These are phyloP conservation scores for Gopherus evgoodei DNA, from an alignment of 2,113 vertebrate species.

Conservation along the genomic window DNA sequence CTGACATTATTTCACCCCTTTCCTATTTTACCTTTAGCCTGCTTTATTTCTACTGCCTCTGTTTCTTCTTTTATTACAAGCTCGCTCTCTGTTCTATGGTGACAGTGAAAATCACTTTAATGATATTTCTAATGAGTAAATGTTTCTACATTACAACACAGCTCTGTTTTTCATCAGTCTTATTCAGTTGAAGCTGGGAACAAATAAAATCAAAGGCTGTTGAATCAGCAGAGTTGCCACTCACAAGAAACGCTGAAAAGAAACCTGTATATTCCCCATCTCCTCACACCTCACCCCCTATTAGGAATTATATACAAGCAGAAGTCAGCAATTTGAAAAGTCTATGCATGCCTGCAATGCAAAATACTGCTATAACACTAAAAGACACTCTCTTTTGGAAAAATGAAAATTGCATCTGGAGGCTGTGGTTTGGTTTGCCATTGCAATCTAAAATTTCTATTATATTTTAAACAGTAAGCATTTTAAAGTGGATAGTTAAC, in stretches of 20 bases:
- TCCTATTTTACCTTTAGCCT: not conserved
- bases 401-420: accelerated
- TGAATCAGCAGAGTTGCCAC: not conserved
- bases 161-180: not conserved
- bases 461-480: not conserved
- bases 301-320: not conserved
- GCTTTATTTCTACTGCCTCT: not conserved
- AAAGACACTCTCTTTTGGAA: not conserved
- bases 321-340: not conserved
- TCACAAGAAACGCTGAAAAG: not conserved
- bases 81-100: not conserved
- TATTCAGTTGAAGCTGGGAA: not conserved
- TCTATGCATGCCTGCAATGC: not conserved
- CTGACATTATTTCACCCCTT: not conserved
- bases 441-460: not conserved
- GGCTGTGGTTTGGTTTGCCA: accelerated
- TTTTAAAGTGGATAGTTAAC: not conserved
- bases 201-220: not conserved
- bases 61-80: not conserved
- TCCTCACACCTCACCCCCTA: not conserved
- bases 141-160: not conserved
- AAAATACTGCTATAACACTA: accelerated
- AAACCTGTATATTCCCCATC: not conserved
- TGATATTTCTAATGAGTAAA: not conserved
- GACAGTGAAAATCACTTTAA: accelerated